Conservation (phyloP, 2,113 vertebrate genomes). For the Seriola aureovittata region DNA sequence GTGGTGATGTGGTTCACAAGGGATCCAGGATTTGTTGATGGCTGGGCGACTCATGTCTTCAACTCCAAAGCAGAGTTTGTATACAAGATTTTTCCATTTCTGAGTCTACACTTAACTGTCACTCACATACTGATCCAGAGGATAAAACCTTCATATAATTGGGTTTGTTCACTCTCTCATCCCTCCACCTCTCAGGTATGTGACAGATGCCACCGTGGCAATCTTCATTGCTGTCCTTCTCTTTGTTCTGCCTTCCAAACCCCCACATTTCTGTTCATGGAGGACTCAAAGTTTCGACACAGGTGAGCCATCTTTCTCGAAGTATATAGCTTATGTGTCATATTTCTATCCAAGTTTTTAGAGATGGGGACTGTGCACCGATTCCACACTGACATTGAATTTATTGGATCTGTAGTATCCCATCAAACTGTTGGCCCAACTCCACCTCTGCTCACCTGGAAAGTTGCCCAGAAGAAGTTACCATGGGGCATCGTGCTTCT, state of each 20-base stretch:
- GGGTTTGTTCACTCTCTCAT: not conserved
- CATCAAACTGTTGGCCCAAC: slow-evolving; percentile 43
- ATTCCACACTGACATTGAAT: slow-evolving; percentile 10
- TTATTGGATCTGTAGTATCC: slow-evolving; percentile 56
- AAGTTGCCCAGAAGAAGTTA: slow-evolving; percentile 90
- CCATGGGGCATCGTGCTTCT: slow-evolving; percentile 96
- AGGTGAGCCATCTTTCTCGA: slow-evolving; percentile 58
- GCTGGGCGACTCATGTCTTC: slow-evolving; percentile 90
- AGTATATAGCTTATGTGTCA: not conserved
- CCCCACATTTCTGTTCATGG: slow-evolving; percentile 83
- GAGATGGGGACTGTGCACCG: not conserved
- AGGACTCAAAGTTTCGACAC: slow-evolving; percentile 72
- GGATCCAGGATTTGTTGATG: slow-evolving; percentile 92
- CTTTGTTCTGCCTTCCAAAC: slow-evolving; percentile 91
- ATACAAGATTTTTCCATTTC: not conserved
- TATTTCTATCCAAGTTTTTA: not conserved
- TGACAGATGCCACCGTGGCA: slow-evolving; percentile 91
- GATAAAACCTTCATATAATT: not conserved
- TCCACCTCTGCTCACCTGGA: slow-evolving; percentile 91
- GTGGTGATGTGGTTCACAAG: slow-evolving; percentile 94
- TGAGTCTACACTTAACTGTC: not conserved
- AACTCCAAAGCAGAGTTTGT: slow-evolving; percentile 88
- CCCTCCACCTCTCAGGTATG: slow-evolving; percentile 82
- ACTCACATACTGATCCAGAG: not conserved
- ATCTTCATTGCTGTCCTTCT: slow-evolving; percentile 90